Percentiles rank a stretch among this genome's conserved stretches.
phyloP scores from a whole-genome alignment of 2,113 vertebrate genomes.

The Furnarius figulus region DNA sequence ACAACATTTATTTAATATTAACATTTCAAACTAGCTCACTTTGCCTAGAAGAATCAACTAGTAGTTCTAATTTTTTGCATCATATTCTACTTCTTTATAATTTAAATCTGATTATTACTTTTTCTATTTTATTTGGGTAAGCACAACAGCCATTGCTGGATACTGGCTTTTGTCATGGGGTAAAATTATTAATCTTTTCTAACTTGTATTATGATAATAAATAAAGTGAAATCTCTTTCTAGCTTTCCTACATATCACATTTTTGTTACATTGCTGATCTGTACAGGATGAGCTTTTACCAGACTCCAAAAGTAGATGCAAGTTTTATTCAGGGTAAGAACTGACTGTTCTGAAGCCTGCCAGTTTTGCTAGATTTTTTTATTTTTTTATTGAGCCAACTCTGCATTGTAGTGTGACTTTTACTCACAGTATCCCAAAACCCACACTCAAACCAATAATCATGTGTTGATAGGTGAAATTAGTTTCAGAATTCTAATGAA shows the following conservation, averaged over 20 bases:
- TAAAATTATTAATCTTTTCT: neutral
- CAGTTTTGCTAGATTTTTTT: neutral
- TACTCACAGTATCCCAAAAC: conserved; percentile 65
- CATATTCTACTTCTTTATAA: neutral
- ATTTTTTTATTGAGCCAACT: conserved; percentile 37
- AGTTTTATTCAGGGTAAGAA: conserved; percentile 46
- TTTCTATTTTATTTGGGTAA: neutral
- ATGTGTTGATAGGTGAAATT: conserved; percentile 81
- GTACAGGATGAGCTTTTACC: neutral
- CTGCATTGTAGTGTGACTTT: conserved; percentile 66
- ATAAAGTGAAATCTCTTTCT: neutral
- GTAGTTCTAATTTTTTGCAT: neutral
- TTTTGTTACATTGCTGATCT: neutral
- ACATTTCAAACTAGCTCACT: neutral
- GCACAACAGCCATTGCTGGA: neutral
- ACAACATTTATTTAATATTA: neutral
- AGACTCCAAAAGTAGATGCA: neutral
- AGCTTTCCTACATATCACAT: neutral
- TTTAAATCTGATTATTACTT: neutral
- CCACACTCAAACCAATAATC: conserved; percentile 78
- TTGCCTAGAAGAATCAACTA: neutral
- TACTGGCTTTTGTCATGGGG: neutral
- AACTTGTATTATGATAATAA: neutral
- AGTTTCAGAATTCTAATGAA: conserved; percentile 83
- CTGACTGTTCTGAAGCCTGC: conserved; percentile 56